Evolutionary conservation across 2,113 vertebrate genomes (phyloP).

Genomic region (Hyperoodon ampullatus): DNA sequence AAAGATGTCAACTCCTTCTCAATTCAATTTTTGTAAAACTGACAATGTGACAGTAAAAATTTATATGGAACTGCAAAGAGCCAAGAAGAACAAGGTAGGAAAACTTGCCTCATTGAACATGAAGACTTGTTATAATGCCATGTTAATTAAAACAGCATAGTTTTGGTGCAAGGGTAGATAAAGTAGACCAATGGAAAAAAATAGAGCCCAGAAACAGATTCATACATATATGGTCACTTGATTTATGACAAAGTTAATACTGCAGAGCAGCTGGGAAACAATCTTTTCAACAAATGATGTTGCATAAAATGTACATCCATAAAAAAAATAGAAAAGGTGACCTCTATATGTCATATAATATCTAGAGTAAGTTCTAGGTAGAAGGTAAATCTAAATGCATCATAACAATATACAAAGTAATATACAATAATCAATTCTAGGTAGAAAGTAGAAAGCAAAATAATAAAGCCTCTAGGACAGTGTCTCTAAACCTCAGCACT

Average conservation of each 20-base stretch:
- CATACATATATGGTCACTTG: background rate
- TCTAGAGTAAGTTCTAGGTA: background rate
- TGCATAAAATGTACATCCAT: background rate
- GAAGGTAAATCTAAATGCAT: background rate
- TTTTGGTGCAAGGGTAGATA: background rate
- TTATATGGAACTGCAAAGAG: background rate
- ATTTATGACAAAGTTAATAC: background rate
- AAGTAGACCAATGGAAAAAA: background rate
- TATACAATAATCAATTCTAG: background rate
- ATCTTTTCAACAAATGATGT: background rate
- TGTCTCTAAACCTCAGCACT: background rate
- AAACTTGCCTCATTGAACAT: background rate
- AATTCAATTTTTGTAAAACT: slow-evolving; percentile 29
- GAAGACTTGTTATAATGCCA: background rate
- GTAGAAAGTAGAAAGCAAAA: background rate
- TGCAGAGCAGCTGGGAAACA: background rate
- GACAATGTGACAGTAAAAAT: background rate
- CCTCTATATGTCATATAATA: background rate
- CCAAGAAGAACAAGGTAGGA: background rate
- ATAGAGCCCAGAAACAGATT: background rate
- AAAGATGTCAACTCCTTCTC: background rate
- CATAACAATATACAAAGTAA: slow-evolving; percentile 7
- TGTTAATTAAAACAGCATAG: background rate
- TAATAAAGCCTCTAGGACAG: background rate
- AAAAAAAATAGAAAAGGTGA: background rate